Evolutionary conservation across 2,797 vertebrate species (phyloP), one percentile per base, ranked within the genome.

Genomic region (Darevskia mixta): DNA sequence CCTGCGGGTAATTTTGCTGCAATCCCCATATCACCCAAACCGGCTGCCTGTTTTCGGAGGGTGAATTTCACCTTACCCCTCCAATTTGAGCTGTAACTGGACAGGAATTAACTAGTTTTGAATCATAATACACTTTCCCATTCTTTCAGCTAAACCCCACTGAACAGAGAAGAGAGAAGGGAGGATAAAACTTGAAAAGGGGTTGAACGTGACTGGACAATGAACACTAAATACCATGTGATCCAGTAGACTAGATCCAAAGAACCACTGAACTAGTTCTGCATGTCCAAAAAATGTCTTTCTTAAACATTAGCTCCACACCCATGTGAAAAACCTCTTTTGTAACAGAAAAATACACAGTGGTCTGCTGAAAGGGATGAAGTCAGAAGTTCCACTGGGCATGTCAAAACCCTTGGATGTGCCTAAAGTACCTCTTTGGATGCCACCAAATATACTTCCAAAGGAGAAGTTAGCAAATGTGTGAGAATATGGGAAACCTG

Each of bases 401-500:
- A 23, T 55, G 41, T 43, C 38, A 49, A 35, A 76, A 27, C 8
- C 55, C 38, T 29, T 76, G 3, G 38, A 49, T 75, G 23, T 76
- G 3, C 9, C 38, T 66, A 45, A 77, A 67, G 5, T 66, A 76
- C 71, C n/a, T 41, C 20, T 83, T 73, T 83, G 3, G 29, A n/a
- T 27, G 35, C 27, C 29, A 67, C 29, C 32, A 61, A 86, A 58
- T 75, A 75, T 32, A 23, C 4, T 55, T 58, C 67, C 38, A 4
- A 83, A 78, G 32, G 69, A 92, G 77, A 75, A 83, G n/a, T 43
- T 55, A 75, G 69, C 23, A 35, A 55, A 86, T 18, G 20, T 61
- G 20, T 43, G 45, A 73, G 72, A 55, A 69, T 18, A 75, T 90
- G 75, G 32, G 75, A 75, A 83, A 86, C 79, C 49, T 83, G 89